Percentiles rank a stretch among this genome's conserved stretches.
Evolutionary conservation across 2,888 invertebrate genomes (phyloP).

Genomic region (Trachelus troglodyta): DNA sequence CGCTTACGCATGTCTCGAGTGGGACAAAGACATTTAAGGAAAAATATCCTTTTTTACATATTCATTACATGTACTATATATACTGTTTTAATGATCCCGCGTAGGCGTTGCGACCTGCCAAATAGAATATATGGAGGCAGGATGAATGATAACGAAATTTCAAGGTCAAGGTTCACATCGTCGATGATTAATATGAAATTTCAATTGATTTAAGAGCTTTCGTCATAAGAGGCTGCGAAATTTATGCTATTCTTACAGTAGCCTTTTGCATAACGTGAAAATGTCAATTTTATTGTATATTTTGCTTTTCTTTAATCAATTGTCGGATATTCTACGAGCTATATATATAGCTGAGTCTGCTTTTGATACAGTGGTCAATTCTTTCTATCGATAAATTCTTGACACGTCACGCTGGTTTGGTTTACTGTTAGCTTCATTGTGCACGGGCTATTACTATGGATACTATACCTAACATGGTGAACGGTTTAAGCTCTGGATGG

Average conservation of each 20-base stretch:
- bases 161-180: not conserved
- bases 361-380: not conserved
- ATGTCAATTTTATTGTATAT: not conserved
- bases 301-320: not conserved
- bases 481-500: not conserved
- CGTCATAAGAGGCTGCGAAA: not conserved
- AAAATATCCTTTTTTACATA: not conserved
- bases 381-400: not conserved
- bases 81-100: not conserved
- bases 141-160: not conserved
- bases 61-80: not conserved
- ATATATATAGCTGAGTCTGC: not conserved
- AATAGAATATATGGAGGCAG: not conserved
- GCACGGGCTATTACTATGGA: not conserved
- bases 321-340: not conserved
- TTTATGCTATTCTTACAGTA: not conserved
- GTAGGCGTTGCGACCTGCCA: not conserved
- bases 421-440: conserved; percentile 1
- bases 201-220: not conserved
- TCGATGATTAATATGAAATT: not conserved
- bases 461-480: not conserved
- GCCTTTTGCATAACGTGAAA: not conserved
- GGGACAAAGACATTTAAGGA: not conserved
- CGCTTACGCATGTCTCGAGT: not conserved
- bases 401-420: conserved; percentile 1